Conservation (phyloP, 2,888 invertebrate species). For the Piscicola geometra region DNA sequence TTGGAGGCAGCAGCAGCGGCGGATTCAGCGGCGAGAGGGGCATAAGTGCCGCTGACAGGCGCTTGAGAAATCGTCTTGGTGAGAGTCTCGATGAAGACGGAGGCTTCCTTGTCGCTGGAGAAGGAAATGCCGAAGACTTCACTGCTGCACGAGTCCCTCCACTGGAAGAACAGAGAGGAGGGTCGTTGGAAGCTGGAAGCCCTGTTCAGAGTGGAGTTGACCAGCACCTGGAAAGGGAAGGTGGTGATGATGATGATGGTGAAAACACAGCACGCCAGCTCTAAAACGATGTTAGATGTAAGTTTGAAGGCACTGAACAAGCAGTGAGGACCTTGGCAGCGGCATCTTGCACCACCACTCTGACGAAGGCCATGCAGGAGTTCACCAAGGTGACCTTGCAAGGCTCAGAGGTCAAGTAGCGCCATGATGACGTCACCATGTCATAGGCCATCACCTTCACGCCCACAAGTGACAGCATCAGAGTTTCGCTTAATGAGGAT, state of each 20-base stretch:
- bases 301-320: too few species aligned
- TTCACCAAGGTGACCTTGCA: neutral
- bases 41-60: too few species aligned
- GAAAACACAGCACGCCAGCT: too few species aligned
- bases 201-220: neutral
- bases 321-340: neutral
- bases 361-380: neutral
- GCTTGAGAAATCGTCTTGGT: neutral
- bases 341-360: neutral
- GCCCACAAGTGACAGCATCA: neutral
- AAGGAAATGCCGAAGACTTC: slow-evolving; percentile 12
- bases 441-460: neutral
- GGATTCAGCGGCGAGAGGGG: neutral
- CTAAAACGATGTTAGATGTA: too few species aligned
- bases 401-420: neutral
- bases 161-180: slow-evolving; percentile 6
- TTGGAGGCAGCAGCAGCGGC: neutral
- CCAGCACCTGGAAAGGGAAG: too few species aligned
- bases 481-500: neutral
- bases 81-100: neutral
- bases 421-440: neutral
- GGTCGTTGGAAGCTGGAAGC: neutral
- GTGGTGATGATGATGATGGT: too few species aligned
- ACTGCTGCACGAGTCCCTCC: slow-evolving; percentile 2
- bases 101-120: neutral